Evolutionary conservation across 2,797 vertebrate genomes (phyloP).

Genomic region (Microhierax caerulescens): DNA sequence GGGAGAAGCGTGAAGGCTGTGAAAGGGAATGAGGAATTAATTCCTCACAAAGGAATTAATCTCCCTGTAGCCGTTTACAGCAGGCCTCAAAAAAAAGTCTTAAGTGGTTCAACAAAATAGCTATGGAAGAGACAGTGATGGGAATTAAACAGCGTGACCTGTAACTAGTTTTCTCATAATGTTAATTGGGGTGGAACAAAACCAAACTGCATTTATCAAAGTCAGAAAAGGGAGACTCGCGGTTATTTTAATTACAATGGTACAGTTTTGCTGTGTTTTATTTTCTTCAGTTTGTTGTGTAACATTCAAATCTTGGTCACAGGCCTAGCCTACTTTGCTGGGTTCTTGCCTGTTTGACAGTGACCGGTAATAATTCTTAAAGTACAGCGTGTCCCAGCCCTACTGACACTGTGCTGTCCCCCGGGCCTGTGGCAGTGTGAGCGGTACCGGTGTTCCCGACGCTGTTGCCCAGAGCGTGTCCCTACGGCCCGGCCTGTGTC

Average conservation of each 20-base stretch:
- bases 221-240: not conserved
- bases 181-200: not conserved
- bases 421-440: not conserved
- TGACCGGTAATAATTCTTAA: no score
- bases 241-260: not conserved
- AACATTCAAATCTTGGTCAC: not conserved
- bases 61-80: not conserved
- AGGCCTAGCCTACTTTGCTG: no score
- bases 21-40: not conserved
- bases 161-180: not conserved
- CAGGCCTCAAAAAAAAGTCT: rapidly evolving
- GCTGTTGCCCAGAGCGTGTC: rapidly evolving
- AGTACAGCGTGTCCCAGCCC: no score
- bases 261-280: not conserved
- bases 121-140: not conserved
- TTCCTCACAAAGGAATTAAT: rapidly evolving
- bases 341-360: not conserved
- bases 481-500: no score
- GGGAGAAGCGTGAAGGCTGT: not conserved
- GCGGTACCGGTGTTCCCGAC: not conserved
- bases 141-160: not conserved
- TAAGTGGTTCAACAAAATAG: not conserved
- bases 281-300: not conserved
- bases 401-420: rapidly evolving
- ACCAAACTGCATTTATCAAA: not conserved